Evolutionary conservation across 1,140 invertebrate genomes (phyloP), one percentile per base, ranked within the genome.

Genomic region (Heliconius nattereri): DNA sequence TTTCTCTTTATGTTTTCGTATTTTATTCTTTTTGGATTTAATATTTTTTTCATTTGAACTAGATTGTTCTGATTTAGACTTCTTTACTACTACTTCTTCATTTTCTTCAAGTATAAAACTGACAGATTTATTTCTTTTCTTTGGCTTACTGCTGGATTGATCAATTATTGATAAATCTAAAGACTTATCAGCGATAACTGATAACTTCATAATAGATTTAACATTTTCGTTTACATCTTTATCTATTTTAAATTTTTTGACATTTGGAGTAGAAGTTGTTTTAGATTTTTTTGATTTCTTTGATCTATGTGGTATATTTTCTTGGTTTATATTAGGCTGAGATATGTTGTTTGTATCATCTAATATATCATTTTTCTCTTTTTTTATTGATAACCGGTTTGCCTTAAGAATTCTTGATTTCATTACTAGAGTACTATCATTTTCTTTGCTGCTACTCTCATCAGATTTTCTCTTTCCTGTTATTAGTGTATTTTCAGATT

Each of bases 41-140:
- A 83, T 23, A 20, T 7, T 16, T 40, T 73, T 78, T 26, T 23
- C 72, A 32, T 40, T 71, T 54, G 60, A 57, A 32, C 83, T 32
- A 9, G 85, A 83, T 29, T 86, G 81, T 52, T 90, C 84, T 71
- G 92, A 90, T 73, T 92, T 92, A 2, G 87, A 86, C 81, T 89
- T 91, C 75, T 92, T 93, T 16, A 86, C 75, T 20, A 82, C 83
- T 9, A 89, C 81, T 32, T 85, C 87, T 78, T 91, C 89, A 83
- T 75, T 82, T 7, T 92, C 92, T 37, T 92, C 91, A 8, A 94
- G 80, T 87, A 92, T 88, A 71, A 94, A 92, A 79, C 92, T 94
- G 9, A 92, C 90, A 13, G 91, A 94, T 78, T 94, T 94, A 75
- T 90, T 91, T 57, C 92, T 87, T 79, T 94, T 94, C 78, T 92